Percentiles rank a stretch among this genome's conserved stretches.
Evolutionary conservation across 2,888 invertebrate genomes (phyloP).

Genomic region (Antitype chi): DNA sequence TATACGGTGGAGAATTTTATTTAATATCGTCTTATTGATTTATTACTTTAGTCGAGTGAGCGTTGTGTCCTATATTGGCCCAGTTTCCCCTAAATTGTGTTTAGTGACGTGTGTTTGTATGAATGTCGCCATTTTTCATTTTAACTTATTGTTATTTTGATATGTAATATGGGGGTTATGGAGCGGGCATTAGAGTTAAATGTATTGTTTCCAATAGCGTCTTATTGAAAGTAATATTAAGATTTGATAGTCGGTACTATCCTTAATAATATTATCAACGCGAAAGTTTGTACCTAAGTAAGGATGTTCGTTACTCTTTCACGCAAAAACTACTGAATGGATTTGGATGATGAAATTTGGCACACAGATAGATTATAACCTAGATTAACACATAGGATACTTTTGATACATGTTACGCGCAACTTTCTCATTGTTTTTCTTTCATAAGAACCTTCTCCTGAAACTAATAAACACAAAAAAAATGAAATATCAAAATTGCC

Average conservation of each 20-base stretch:
- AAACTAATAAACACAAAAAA: no score
- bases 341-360: no score
- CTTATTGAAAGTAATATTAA: background rate
- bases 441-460: no score
- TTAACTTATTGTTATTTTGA: slow-evolving; percentile 69
- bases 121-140: slow-evolving; percentile 74
- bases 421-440: no score
- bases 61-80: slow-evolving; percentile 73
- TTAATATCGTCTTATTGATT: slow-evolving; percentile 88
- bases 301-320: no score
- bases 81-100: slow-evolving; percentile 75
- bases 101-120: slow-evolving; percentile 76
- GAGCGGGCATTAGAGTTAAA: slow-evolving; percentile 19
- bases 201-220: background rate
- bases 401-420: no score
- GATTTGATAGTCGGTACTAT: background rate
- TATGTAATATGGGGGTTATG: slow-evolving; percentile 17
- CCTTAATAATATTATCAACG: no score
- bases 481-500: no score
- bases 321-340: no score
- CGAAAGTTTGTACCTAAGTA: no score
- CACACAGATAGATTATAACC: no score
- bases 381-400: no score
- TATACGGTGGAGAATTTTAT: slow-evolving; percentile 86
- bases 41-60: slow-evolving; percentile 77